These are phyloP conservation scores for Enteromius argenteus DNA, from an alignment of 2,797 vertebrate species.

Conservation along the genomic window DNA sequence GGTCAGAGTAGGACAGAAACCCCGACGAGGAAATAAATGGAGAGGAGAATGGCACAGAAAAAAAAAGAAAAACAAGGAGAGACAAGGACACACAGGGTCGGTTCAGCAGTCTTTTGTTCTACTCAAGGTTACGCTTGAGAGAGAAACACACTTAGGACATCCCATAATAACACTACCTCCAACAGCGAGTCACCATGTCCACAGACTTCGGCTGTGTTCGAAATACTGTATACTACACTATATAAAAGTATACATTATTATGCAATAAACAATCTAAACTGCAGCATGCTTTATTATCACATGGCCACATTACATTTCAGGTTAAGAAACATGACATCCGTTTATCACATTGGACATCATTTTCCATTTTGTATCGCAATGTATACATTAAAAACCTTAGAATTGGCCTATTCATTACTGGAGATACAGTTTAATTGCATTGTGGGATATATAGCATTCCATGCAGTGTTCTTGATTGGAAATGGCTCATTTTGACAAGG, in stretches of 20 bases:
- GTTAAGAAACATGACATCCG: neutral
- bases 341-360: neutral
- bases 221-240: neutral
- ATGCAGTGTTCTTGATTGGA: neutral
- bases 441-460: neutral
- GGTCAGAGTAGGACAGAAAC: slow-evolving; percentile 38
- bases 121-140: slow-evolving; percentile 50
- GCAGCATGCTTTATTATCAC: neutral
- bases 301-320: neutral
- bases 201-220: neutral
- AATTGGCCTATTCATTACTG: neutral
- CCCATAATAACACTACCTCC: slow-evolving; percentile 42
- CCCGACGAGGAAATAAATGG: slow-evolving; percentile 14
- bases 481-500: neutral
- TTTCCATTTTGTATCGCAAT: neutral
- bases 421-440: neutral
- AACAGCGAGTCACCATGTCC: neutral
- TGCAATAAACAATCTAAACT: neutral
- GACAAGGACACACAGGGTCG: neutral
- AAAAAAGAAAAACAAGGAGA: neutral
- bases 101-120: slow-evolving; percentile 39
- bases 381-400: neutral
- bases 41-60: neutral
- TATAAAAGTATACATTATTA: neutral
- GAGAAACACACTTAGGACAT: slow-evolving; percentile 12